Conservation (phyloP, 2,113 vertebrate genomes). For the Poeciliopsis turrubarensis region DNA sequence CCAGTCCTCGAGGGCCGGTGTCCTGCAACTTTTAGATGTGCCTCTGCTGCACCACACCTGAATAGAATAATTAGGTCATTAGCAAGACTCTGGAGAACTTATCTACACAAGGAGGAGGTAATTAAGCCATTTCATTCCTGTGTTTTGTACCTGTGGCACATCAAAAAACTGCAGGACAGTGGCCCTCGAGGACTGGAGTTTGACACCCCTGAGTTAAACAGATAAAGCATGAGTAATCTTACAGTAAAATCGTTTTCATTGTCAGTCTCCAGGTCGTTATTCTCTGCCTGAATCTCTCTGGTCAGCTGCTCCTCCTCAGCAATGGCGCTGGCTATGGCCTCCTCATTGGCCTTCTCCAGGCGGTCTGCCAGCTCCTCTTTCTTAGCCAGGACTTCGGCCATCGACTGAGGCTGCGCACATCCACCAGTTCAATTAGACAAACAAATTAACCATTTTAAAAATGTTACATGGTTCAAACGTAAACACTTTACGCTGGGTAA, state of each 20-base stretch:
- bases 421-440: constrained; percentile 41
- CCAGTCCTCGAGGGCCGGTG: no score
- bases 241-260: constrained; percentile 95
- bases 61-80: no score
- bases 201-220: no score
- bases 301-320: constrained; percentile 98
- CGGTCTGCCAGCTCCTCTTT: constrained; percentile 98
- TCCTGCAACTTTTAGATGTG: no score
- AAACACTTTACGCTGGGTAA: not conserved
- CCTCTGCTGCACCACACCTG: no score
- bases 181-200: no score
- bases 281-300: constrained; percentile 95
- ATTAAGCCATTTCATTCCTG: no score
- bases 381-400: constrained; percentile 98
- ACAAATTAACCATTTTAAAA: constrained; percentile 22
- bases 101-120: no score
- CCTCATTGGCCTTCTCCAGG: constrained; percentile 96
- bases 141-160: no score
- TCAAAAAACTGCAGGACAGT: no score
- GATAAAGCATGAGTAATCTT: constrained; percentile 58
- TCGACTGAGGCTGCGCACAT: constrained; percentile 85
- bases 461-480: constrained; percentile 16
- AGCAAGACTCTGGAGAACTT: no score
- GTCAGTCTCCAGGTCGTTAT: constrained; percentile 93
- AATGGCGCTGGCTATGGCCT: constrained; percentile 98